These are phyloP conservation scores for Patella caerulea DNA, from an alignment of 2,888 invertebrate genomes.

Conservation along the genomic window DNA sequence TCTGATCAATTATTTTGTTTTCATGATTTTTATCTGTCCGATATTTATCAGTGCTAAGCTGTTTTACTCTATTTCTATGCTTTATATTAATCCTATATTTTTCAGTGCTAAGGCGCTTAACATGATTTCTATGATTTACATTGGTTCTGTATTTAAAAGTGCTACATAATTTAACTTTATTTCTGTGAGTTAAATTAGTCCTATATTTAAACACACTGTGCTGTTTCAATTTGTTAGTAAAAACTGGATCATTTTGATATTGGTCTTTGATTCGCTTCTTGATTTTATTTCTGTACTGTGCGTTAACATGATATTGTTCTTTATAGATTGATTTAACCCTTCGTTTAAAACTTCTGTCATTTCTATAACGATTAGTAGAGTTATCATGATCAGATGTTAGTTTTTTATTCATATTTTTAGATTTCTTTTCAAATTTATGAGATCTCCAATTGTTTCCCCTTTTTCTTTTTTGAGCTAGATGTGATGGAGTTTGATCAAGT, in stretches of 20 bases:
- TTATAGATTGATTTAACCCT: neutral
- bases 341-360: neutral
- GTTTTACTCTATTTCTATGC: neutral
- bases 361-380: neutral
- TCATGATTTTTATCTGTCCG: neutral
- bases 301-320: neutral
- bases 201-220: neutral
- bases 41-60: neutral
- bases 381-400: too few relatives aligned
- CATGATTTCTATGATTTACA: neutral
- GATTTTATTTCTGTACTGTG: neutral
- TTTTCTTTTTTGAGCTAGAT: too few relatives aligned
- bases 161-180: accelerated
- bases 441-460: too few relatives aligned
- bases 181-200: neutral
- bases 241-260: neutral
- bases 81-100: neutral
- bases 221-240: neutral
- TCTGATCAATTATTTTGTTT: neutral
- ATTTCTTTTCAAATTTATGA: too few relatives aligned
- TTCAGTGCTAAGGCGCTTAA: neutral
- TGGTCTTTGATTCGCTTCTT: neutral
- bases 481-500: too few relatives aligned
- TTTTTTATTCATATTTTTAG: too few relatives aligned
- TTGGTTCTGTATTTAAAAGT: neutral